These are phyloP conservation scores for Triplophysa yarkandensis DNA, from an alignment of 2,797 vertebrate species.

Conservation along the genomic window DNA sequence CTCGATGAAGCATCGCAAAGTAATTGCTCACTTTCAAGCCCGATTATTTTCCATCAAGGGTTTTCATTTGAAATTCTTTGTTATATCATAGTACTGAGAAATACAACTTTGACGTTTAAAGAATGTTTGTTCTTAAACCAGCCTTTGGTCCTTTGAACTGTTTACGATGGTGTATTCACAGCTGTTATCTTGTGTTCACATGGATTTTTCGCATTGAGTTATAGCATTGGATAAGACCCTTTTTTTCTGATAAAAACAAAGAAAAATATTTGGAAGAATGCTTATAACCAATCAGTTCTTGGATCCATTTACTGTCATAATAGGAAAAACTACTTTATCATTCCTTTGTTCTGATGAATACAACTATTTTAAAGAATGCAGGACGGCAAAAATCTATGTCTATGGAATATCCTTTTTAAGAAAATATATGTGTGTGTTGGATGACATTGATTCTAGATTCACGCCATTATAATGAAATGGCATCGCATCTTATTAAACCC, in stretches of 20 bases:
- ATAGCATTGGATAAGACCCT: too few species aligned
- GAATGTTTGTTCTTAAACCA: background rate
- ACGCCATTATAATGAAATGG: background rate
- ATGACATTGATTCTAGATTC: background rate
- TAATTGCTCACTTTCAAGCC: constrained; percentile 7
- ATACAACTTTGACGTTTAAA: background rate
- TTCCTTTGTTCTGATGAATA: too few species aligned
- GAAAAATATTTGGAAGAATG: too few species aligned
- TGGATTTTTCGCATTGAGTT: too few species aligned
- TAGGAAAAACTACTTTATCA: too few species aligned
- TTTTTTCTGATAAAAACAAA: too few species aligned
- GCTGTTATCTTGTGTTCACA: too few species aligned
- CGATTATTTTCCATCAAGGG: constrained; percentile 15
- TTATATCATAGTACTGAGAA: background rate
- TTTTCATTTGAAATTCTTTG: background rate
- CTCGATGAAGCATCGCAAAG: constrained; percentile 10
- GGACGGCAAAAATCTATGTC: background rate
- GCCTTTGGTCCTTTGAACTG: too few species aligned
- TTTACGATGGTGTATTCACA: too few species aligned
- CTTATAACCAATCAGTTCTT: too few species aligned
- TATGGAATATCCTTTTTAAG: background rate
- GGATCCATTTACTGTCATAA: too few species aligned
- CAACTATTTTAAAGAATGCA: too few species aligned
- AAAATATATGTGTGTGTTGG: background rate
- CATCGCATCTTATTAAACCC: background rate